These are phyloP conservation scores for Apostichopus parvimensis DNA, from an alignment of 35 echinoderm and acorn worm species.

Conservation along the genomic window DNA sequence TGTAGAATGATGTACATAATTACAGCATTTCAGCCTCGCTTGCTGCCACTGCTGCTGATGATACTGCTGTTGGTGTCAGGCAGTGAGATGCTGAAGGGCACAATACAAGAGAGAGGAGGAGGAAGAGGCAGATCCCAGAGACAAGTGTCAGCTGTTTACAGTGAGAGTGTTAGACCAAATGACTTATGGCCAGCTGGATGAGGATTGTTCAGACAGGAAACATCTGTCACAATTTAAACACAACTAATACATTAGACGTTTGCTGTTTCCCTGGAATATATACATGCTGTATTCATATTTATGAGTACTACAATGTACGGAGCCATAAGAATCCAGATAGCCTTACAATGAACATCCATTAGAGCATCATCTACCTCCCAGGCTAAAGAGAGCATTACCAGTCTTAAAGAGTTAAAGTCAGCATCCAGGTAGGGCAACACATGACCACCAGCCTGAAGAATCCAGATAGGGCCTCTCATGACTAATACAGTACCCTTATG, in stretches of 20 bases:
- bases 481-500: too few species aligned
- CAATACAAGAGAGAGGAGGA: not conserved
- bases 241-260: not conserved
- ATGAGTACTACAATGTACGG: too few species aligned
- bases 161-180: conserved; percentile 4
- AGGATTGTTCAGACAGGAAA: not conserved
- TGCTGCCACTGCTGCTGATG: not conserved
- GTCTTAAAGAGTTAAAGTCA: too few species aligned
- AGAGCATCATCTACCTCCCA: too few species aligned
- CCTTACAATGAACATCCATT: too few species aligned
- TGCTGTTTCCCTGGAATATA: not conserved
- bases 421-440: too few species aligned
- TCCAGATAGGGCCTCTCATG: too few species aligned
- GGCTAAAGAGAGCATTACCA: too few species aligned
- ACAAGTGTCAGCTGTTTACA: conserved; percentile 35
- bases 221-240: not conserved
- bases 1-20: conserved; percentile 36
- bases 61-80: not conserved
- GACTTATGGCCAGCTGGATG: conserved; percentile 4
- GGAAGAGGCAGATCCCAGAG: not conserved
- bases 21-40: conserved; percentile 24
- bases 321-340: too few species aligned
- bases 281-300: too few species aligned
- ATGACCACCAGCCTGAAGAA: too few species aligned
- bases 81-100: not conserved